These are phyloP conservation scores for Helobdella robusta DNA, from an alignment of 2,888 invertebrate genomes.

Conservation along the genomic window DNA sequence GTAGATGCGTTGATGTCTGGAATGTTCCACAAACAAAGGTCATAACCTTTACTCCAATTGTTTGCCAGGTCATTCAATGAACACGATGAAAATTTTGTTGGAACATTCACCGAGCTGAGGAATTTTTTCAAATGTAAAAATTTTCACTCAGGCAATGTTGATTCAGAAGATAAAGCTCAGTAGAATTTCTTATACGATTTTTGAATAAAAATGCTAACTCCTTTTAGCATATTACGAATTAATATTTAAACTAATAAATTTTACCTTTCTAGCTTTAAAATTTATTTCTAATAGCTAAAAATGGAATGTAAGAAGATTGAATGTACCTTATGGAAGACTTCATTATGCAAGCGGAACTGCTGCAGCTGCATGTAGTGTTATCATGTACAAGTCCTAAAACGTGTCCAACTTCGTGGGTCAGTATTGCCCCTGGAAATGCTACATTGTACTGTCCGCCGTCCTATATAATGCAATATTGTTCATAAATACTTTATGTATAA, in stretches of 20 bases:
- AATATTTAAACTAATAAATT: too few relatives aligned
- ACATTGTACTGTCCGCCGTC: too few relatives aligned
- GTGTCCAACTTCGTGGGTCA: slow-evolving; percentile 18
- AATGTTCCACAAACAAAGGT: slow-evolving; percentile 17
- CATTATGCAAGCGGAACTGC: background rate
- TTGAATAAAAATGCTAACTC: too few relatives aligned
- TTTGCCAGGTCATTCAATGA: background rate
- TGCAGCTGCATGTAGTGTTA: background rate
- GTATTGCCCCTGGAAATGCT: background rate
- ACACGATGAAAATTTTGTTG: slow-evolving; percentile 9
- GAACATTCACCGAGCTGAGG: background rate
- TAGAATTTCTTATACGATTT: too few relatives aligned
- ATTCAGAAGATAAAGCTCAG: too few relatives aligned
- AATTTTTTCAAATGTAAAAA: background rate
- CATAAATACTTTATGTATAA: too few relatives aligned
- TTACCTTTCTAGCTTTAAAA: background rate
- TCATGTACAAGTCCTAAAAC: background rate
- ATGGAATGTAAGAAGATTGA: too few relatives aligned
- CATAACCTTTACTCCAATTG: background rate
- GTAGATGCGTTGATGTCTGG: background rate
- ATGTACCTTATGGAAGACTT: background rate
- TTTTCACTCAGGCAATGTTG: too few relatives aligned
- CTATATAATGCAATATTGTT: too few relatives aligned
- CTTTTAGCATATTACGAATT: background rate
- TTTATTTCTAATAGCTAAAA: too few relatives aligned